Percentiles rank a stretch among this genome's conserved stretches.
phyloP scores from a whole-genome alignment of 2,113 vertebrate species.

The Colossoma macropomum region DNA sequence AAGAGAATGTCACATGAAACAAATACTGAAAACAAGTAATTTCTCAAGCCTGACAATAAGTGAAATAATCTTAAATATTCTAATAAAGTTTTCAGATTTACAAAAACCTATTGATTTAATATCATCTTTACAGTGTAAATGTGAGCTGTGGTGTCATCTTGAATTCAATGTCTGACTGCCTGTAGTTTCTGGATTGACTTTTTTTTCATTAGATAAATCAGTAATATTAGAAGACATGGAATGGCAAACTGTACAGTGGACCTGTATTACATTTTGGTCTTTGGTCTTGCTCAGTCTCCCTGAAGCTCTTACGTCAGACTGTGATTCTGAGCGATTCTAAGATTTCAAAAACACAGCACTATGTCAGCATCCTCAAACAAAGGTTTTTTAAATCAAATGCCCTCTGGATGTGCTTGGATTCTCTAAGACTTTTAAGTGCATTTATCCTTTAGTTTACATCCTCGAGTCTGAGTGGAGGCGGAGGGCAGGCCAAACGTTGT shows the following conservation, averaged over 20 bases:
- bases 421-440: slow-evolving; percentile 21
- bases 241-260: background rate
- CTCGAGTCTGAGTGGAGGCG: slow-evolving; percentile 29
- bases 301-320: background rate
- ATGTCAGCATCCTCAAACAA: background rate
- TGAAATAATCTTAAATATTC: no score
- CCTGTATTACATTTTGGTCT: background rate
- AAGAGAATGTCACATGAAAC: no score
- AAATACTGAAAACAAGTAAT: no score
- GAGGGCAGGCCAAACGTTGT: slow-evolving; percentile 28
- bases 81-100: no score
- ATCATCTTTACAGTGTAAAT: no score
- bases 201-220: background rate
- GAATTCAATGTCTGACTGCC: background rate
- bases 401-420: slow-evolving; percentile 13
- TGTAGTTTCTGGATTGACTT: background rate
- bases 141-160: background rate
- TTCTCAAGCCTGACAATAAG: no score
- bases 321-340: background rate
- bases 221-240: background rate
- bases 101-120: no score
- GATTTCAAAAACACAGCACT: background rate
- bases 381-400: slow-evolving; percentile 3
- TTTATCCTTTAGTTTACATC: slow-evolving; percentile 44
- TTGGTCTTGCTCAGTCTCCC: background rate